These are phyloP conservation scores for Barbus barbus DNA, from an alignment of 2,113 vertebrate species.

Conservation along the genomic window DNA sequence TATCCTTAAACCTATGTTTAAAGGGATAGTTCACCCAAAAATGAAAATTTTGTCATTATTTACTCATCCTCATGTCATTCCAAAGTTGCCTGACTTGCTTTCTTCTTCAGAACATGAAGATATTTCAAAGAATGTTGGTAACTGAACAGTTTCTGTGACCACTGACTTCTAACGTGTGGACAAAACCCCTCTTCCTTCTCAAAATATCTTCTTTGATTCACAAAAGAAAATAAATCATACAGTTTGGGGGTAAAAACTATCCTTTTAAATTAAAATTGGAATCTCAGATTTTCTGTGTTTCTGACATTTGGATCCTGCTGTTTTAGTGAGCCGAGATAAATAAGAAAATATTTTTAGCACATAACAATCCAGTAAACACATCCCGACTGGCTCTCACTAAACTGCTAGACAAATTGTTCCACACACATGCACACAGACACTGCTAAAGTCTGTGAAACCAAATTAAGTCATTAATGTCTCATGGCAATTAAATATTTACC, in stretches of 20 bases:
- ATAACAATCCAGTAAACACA: too few species aligned
- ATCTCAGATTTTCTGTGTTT: not conserved
- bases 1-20: not conserved
- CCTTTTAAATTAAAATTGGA: not conserved
- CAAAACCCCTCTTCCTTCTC: not conserved
- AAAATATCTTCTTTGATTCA: not conserved
- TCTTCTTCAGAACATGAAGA: too few species aligned
- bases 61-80: not conserved
- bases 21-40: too few species aligned
- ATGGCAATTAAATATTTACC: slow-evolving; percentile 24
- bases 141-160: not conserved
- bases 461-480: slow-evolving; percentile 15
- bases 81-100: not conserved
- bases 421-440: not conserved
- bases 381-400: not conserved
- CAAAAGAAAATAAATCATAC: not conserved
- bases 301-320: not conserved
- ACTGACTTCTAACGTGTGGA: too few species aligned
- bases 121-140: not conserved
- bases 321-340: not conserved
- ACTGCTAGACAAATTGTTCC: not conserved
- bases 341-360: too few species aligned
- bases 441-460: not conserved
- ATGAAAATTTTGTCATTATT: too few species aligned
- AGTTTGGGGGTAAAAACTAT: not conserved